Percentiles rank a stretch among this genome's conserved stretches.
These are phyloP conservation scores for Neolamprologus fasciatus DNA, from an alignment of 2,113 vertebrate species.

Conservation along the genomic window DNA sequence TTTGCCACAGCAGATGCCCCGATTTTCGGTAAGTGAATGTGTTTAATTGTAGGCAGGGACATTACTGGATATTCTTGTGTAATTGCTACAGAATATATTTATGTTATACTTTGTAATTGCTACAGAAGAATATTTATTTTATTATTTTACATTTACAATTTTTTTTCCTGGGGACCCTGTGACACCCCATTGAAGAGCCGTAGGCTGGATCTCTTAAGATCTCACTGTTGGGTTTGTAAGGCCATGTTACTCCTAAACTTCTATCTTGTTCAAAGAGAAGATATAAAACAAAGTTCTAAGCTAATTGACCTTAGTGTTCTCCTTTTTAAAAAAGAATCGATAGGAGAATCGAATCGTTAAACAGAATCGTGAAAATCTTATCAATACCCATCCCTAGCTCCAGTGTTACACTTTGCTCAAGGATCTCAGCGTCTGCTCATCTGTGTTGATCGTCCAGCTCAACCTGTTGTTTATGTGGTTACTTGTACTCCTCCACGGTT, in stretches of 20 bases:
- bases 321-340: neutral
- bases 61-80: neutral
- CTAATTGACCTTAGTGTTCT: fast-evolving
- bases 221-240: neutral
- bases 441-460: neutral
- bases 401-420: neutral
- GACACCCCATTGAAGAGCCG: fast-evolving
- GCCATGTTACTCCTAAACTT: neutral
- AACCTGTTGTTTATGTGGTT: neutral
- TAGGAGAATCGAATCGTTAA: neutral
- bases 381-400: neutral
- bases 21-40: fast-evolving
- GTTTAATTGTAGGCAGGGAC: neutral
- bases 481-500: neutral
- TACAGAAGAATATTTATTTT: neutral
- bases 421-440: neutral
- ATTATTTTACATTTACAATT: neutral
- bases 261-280: neutral
- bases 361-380: neutral
- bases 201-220: fast-evolving
- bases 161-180: fast-evolving
- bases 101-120: neutral
- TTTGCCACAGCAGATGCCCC: neutral
- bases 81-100: neutral
- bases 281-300: neutral